Conservation (phyloP, 2,113 vertebrate species). For the Notiomystis cincta region DNA sequence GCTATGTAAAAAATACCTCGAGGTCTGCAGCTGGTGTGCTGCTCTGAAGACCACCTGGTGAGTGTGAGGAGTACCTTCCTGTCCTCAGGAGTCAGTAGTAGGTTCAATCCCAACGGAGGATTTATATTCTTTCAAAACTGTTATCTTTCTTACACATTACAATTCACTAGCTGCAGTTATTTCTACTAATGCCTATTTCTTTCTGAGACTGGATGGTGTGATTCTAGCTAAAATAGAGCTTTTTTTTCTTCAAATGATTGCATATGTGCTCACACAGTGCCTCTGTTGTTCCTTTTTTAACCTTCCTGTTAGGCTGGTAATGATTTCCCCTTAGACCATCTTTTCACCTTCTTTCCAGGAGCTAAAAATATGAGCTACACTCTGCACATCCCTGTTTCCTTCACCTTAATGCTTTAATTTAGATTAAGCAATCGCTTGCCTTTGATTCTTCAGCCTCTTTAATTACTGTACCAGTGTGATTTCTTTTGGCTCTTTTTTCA, state of each 20-base stretch:
- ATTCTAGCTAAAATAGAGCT: neutral
- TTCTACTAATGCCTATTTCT: neutral
- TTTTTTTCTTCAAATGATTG: neutral
- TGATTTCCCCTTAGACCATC: slow-evolving; percentile 26
- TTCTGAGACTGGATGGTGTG: neutral
- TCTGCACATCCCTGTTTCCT: neutral
- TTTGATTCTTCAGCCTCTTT: neutral
- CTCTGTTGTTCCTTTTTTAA: neutral
- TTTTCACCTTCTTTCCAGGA: slow-evolving; percentile 6
- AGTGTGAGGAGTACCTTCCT: neutral
- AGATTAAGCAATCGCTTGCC: neutral
- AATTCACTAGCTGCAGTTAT: neutral
- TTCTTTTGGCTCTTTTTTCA: neutral
- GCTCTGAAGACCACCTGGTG: neutral
- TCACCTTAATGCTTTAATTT: neutral
- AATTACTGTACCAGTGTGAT: neutral
- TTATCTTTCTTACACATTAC: neutral
- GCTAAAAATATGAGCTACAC: neutral
- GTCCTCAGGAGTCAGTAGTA: neutral
- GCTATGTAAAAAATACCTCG: neutral
- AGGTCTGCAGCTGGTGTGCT: neutral
- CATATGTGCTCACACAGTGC: neutral
- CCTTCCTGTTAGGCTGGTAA: neutral
- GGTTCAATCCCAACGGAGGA: neutral
- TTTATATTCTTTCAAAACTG: neutral